Conservation (phyloP, 2,888 invertebrate genomes). For the Drosophila sordidapex region DNA sequence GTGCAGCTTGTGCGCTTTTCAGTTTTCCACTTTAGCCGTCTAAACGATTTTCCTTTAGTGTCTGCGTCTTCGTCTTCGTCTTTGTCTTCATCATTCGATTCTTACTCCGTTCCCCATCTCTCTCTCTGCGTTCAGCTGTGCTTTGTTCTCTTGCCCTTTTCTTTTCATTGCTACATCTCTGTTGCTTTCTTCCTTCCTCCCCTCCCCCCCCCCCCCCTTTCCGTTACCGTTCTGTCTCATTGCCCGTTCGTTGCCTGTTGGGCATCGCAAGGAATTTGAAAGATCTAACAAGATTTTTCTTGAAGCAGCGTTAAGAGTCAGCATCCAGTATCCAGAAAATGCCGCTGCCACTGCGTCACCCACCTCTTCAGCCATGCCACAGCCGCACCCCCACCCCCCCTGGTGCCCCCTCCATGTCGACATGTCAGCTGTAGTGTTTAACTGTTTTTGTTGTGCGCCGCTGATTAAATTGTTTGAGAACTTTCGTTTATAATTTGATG, state of each 20-base stretch:
- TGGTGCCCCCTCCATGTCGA: neutral
- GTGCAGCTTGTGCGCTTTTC: constrained; percentile 53
- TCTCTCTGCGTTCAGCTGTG: neutral
- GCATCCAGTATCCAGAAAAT: constrained; percentile 25
- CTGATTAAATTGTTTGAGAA: constrained; percentile 77
- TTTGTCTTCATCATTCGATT: constrained; percentile 26
- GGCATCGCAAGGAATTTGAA: constrained; percentile 60
- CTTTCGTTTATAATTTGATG: constrained; percentile 75
- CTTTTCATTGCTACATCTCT: constrained; percentile 10
- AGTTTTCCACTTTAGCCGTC: constrained; percentile 58
- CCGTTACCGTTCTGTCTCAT: constrained; percentile 24
- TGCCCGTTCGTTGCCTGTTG: constrained; percentile 27
- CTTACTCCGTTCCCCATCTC: constrained; percentile 12
- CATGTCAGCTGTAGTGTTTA: constrained; percentile 16
- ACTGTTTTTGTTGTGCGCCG: constrained; percentile 62
- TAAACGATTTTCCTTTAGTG: constrained; percentile 54
- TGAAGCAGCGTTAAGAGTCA: constrained; percentile 45
- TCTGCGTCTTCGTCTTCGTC: constrained; percentile 28
- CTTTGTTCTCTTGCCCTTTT: constrained; percentile 14
- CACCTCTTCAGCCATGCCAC: neutral
- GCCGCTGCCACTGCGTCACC: constrained; percentile 7
- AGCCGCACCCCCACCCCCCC: neutral
- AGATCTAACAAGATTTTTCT: constrained; percentile 71
- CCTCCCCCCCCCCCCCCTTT: too few relatives aligned
- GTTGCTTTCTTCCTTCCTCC: neutral